Conservation (phyloP, 2,113 vertebrate genomes). For the Stegastes partitus region DNA sequence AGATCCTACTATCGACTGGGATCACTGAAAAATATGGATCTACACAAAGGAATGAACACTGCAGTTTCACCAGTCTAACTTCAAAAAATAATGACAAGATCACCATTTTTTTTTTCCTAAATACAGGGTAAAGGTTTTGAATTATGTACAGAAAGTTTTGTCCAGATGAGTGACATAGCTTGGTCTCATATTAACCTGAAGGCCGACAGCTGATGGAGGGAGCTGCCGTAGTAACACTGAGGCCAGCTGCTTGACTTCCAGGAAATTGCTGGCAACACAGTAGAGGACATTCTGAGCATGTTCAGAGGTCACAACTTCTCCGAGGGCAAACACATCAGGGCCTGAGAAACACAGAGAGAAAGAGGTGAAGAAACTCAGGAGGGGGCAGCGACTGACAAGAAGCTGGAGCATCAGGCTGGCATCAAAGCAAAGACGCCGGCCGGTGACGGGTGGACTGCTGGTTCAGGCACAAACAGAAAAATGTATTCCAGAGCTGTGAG, state of each 20-base stretch:
- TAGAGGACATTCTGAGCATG: slow-evolving; percentile 88
- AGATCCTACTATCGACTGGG: no score
- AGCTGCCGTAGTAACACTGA: slow-evolving; percentile 89
- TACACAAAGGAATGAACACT: no score
- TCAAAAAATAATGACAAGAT: no score
- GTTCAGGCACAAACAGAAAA: no score
- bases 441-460: no score
- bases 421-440: slow-evolving; percentile 9
- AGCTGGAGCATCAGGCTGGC: slow-evolving; percentile 9
- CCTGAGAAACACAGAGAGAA: slow-evolving; percentile 51
- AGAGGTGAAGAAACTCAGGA: not conserved
- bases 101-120: no score
- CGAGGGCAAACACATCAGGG: slow-evolving; percentile 84
- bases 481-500: no score
- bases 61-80: no score
- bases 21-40: no score
- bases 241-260: slow-evolving; percentile 93
- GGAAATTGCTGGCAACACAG: slow-evolving; percentile 93
- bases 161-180: not conserved
- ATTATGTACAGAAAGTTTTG: no score
- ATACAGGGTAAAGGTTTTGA: no score
- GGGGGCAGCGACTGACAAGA: slow-evolving; percentile 7
- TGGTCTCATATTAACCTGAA: slow-evolving; percentile 84
- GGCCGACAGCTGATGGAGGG: slow-evolving; percentile 79
- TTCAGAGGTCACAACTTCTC: slow-evolving; percentile 83